Evolutionary conservation across 2,888 invertebrate genomes (phyloP), one percentile per base, ranked within the genome.

Genomic region (Synergus laeviventris): DNA sequence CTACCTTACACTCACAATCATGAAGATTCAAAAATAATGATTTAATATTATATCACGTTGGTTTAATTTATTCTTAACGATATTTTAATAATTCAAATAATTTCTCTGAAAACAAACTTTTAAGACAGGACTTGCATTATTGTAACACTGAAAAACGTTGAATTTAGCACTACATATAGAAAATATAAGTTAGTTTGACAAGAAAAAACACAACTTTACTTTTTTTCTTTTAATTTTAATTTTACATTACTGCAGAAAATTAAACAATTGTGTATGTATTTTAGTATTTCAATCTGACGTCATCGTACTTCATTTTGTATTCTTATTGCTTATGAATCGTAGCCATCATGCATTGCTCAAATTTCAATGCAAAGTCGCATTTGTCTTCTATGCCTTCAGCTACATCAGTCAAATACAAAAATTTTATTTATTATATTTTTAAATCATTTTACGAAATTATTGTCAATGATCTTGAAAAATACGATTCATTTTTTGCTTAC

Each of bases 381-480:
- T 49, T 70, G 4, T 49, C 70, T 18, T 31, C 49, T n/a, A 49
- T 31, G n/a, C 3, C n/a, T 36, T 70, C n/a, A 70, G 49, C 70
- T 70, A 31, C 1, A 49, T 36, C n/a, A 70, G 14, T 54, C 0
- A 31, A 70, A 70, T 70, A 49, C 1, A 12, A 24, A 24, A 11
- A n/a, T 70, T 49, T 45, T 18, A 31, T n/a, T 70, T 54, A 31
- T 2, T 7, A 31, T 31, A 31, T 31, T 31, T 31, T 31, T 7
- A 5, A 31, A 31, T 31, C 5, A 31, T 31, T 31, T 31, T 5
- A 31, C 31, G 31, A 5, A 5, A 31, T 31, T 2, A 31, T 5
- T 3, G 42, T 42, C 12, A 12, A 12, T 14, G 14, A 11, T 1
- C 12, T 12, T 11, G 0, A 31, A 31, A 31, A 31, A 31, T 8